Evolutionary conservation across 2,888 invertebrate genomes (phyloP).

Genomic region (Apamea sordens): DNA sequence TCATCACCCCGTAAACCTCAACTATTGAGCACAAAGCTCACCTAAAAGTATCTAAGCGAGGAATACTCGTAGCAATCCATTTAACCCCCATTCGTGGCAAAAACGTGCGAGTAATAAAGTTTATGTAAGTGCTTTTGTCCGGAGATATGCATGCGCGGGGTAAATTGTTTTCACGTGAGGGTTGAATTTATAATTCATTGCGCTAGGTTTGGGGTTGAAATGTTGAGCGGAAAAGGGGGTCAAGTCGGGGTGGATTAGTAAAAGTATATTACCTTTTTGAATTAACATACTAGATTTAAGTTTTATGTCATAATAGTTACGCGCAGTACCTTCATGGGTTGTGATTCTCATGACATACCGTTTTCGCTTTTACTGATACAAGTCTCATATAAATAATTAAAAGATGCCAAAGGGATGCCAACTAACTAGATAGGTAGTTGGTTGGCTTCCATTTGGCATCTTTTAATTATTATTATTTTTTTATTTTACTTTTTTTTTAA

Average conservation of each 20-base stretch:
- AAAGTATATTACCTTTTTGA: conserved; percentile 10
- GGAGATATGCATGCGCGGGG: conserved; percentile 48
- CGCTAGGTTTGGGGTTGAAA: conserved; percentile 44
- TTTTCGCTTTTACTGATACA: not conserved
- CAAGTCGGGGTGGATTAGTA: conserved; percentile 24
- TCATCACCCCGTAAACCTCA: conserved; percentile 18
- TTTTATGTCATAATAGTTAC: not conserved
- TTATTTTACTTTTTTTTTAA: no score
- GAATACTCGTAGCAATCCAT: conserved; percentile 1
- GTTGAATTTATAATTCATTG: conserved; percentile 66
- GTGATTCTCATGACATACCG: not conserved
- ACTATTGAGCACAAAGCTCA: conserved; percentile 29
- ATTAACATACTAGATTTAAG: conserved; percentile 8
- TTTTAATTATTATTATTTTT: no score
- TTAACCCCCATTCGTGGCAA: conserved; percentile 26
- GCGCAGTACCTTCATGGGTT: not conserved
- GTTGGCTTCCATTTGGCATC: no score
- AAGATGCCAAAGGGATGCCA: not conserved
- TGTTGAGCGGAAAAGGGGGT: conserved; percentile 34
- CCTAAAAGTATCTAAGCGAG: conserved; percentile 1
- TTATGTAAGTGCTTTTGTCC: conserved; percentile 40
- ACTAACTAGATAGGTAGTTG: no score
- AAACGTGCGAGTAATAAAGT: conserved; percentile 55
- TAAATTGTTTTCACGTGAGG: conserved; percentile 65
- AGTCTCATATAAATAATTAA: not conserved